Evolutionary conservation across 2,888 invertebrate species (phyloP).

Genomic region (Acanthosoma haemorrhoidale): DNA sequence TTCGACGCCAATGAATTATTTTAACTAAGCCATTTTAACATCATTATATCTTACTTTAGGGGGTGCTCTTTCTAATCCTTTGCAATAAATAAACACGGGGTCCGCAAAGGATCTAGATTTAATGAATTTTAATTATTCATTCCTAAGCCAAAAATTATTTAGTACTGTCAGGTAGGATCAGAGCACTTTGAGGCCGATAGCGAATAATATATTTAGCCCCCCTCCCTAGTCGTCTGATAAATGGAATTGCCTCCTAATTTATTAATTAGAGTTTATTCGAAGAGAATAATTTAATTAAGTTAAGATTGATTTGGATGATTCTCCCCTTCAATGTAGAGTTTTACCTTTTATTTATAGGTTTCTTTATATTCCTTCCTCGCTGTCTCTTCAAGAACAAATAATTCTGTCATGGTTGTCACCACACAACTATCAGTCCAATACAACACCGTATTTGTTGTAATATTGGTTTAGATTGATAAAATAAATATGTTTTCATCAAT

Average conservation of each 20-base stretch:
- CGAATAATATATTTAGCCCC: slow-evolving; percentile 8
- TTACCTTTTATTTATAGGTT: not conserved
- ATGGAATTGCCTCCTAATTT: slow-evolving; percentile 9
- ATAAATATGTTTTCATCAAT: too few relatives aligned
- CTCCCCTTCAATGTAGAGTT: too few relatives aligned
- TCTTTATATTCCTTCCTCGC: not conserved
- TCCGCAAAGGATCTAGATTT: not conserved
- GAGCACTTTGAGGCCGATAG: not conserved
- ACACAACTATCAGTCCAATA: too few relatives aligned
- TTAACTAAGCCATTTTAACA: too few relatives aligned
- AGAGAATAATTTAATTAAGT: slow-evolving; percentile 19
- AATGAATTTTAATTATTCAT: not conserved
- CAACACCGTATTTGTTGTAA: too few relatives aligned
- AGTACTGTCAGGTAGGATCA: not conserved
- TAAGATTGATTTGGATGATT: not conserved
- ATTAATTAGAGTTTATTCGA: slow-evolving; percentile 17
- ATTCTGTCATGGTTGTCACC: not conserved
- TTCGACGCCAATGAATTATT: too few relatives aligned
- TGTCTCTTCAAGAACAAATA: not conserved
- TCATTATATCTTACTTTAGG: not conserved
- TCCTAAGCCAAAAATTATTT: not conserved
- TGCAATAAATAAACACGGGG: too few relatives aligned
- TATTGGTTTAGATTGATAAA: too few relatives aligned
- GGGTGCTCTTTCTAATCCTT: not conserved
- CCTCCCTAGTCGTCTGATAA: not conserved